phyloP scores from a whole-genome alignment of 2,797 vertebrate species.

The Parauchenoglanis punctatus region DNA sequence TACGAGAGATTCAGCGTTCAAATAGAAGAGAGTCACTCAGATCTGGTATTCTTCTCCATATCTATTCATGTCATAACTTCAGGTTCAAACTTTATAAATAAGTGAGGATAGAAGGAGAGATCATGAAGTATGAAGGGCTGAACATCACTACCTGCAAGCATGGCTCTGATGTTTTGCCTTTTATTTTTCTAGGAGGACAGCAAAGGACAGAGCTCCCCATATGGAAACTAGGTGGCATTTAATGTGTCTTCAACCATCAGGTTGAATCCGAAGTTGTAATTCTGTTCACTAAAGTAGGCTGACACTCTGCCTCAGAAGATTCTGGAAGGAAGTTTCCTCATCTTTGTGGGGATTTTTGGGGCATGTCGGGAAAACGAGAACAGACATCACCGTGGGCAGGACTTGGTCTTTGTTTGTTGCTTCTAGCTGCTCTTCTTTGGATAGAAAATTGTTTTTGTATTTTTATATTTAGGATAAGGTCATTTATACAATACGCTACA shows the following conservation, averaged over 20 bases:
- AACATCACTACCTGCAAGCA: background rate
- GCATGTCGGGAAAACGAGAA: background rate
- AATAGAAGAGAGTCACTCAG: background rate
- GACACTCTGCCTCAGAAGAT: background rate
- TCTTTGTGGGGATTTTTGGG: background rate
- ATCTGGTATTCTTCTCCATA: background rate
- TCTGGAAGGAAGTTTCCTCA: background rate
- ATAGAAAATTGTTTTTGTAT: background rate
- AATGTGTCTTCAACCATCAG: background rate
- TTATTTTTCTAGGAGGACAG: background rate
- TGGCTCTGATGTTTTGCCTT: background rate
- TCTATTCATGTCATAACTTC: background rate
- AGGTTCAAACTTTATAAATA: background rate
- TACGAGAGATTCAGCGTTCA: background rate
- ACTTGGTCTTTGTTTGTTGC: background rate
- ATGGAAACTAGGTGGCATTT: background rate
- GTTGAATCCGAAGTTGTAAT: background rate
- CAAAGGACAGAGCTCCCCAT: background rate
- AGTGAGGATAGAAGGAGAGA: background rate
- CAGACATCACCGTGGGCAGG: background rate
- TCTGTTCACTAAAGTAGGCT: background rate
- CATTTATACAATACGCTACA: background rate
- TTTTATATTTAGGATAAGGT: background rate
- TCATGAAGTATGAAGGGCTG: background rate
- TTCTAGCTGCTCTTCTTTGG: background rate